Evolutionary conservation across 1,140 invertebrate genomes (phyloP).

Genomic region (Camponotus pennsylvanicus): DNA sequence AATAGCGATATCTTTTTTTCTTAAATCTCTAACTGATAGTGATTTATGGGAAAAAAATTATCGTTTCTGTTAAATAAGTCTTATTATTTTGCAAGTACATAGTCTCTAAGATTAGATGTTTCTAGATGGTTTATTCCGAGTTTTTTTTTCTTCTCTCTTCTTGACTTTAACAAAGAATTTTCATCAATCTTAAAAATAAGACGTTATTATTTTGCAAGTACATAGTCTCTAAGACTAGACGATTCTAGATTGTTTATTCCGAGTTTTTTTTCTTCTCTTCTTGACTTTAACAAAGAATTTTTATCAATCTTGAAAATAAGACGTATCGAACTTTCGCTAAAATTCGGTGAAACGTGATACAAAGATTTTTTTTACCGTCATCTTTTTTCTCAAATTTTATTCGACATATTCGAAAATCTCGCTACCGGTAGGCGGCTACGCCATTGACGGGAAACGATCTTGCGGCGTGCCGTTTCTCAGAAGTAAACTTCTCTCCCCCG

Average conservation of each 20-base stretch:
- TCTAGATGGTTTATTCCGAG: too few species aligned
- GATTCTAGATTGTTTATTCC: too few species aligned
- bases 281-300: not conserved
- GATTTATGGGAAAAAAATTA: too few species aligned
- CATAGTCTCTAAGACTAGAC: too few species aligned
- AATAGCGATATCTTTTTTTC: not conserved
- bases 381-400: not conserved
- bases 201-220: too few species aligned
- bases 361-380: not conserved
- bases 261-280: too few species aligned
- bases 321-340: not conserved
- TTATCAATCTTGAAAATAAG: not conserved
- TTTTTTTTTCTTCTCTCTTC: too few species aligned
- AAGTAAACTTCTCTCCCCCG: slow-evolving; percentile 68
- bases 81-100: too few species aligned
- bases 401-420: slow-evolving; percentile 6
- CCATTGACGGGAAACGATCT: slow-evolving; percentile 71
- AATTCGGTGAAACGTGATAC: not conserved
- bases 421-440: slow-evolving; percentile 57
- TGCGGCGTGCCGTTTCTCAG: slow-evolving; percentile 62
- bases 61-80: too few species aligned
- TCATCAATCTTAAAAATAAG: not conserved
- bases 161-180: not conserved
- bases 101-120: too few species aligned
- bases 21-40: not conserved